These are phyloP conservation scores for Nanger granti DNA, from an alignment of 2,113 vertebrate genomes.

Conservation along the genomic window DNA sequence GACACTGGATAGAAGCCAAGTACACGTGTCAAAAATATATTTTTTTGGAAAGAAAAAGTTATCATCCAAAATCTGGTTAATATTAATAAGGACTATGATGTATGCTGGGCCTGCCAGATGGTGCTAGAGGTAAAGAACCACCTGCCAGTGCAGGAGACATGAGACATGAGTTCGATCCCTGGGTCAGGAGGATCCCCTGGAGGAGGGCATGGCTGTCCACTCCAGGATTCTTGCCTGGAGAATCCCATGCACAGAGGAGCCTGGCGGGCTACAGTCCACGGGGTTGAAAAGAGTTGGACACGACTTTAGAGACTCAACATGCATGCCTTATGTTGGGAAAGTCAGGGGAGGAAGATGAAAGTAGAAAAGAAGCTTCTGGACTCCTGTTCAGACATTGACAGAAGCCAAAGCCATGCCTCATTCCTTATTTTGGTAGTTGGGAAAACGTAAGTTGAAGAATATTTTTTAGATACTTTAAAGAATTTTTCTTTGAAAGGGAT, in stretches of 20 bases:
- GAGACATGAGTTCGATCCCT: neutral
- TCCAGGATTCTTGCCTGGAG: neutral
- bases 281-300: neutral
- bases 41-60: neutral
- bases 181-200: neutral
- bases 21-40: neutral
- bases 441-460: neutral
- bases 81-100: neutral
- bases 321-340: neutral
- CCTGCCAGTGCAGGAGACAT: neutral
- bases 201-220: neutral
- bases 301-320: neutral
- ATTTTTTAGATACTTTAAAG: neutral
- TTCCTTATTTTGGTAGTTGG: neutral
- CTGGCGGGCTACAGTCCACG: rapidly evolving
- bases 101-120: neutral
- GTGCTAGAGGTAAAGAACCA: neutral
- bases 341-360: neutral
- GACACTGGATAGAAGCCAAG: neutral
- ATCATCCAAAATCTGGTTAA: neutral
- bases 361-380: neutral
- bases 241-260: neutral
- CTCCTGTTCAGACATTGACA: rapidly evolving
- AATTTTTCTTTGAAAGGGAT: neutral
- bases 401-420: rapidly evolving